Base-by-base conservation (phyloP, 2,797 vertebrate genomes). In the Anableps anableps region DNA sequence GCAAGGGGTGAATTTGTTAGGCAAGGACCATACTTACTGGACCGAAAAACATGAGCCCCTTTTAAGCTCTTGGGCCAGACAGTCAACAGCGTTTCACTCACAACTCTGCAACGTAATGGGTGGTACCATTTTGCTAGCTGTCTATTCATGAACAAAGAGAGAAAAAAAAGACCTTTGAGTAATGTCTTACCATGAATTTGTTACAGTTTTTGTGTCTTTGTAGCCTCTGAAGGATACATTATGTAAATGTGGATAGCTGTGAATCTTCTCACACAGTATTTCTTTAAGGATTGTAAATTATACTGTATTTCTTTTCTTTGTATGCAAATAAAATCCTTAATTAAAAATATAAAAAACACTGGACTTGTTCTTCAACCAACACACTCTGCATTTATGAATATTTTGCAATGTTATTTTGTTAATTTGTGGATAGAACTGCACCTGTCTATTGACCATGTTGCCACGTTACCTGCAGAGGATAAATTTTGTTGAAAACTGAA, bases 211-310 rank as follows among this genome's bases (percentile, higher is more conserved):
- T 55, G 70, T 51, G 48, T 74, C 34, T 38, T 55, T 74, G 34
- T 74, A 5, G 50, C 41, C 50, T 26, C 72, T 55, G 23, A n/a
- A 21, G 34, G 50, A 41, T 55, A 74, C 7, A 74, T 74, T 74
- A 41, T 41, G 5, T 16, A 41, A 55, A 41, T n/a, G 23, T 38
- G 50, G 23, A 41, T 41, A 41, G 23, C 34, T 23, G 21, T 23
- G 21, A 51, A 51, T 51, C 72, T 74, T n/a, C 34, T 74, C 31
- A 53, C 45, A 72, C 31, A 74, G 72, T 55, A 3, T 53, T 74
- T 45, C 14, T n/a, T 71, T 41, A 71, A 71, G 41, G 26, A n/a
- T 5, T 70, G 23, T 71, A 45, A 71, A 43, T 71, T 45, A 14
- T 45, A 13, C 66, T 6, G 21, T 29, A 60, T 45, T 45, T 41